Base-by-base conservation (phyloP, 2,888 invertebrate species). In the Torymus tubicola region DNA sequence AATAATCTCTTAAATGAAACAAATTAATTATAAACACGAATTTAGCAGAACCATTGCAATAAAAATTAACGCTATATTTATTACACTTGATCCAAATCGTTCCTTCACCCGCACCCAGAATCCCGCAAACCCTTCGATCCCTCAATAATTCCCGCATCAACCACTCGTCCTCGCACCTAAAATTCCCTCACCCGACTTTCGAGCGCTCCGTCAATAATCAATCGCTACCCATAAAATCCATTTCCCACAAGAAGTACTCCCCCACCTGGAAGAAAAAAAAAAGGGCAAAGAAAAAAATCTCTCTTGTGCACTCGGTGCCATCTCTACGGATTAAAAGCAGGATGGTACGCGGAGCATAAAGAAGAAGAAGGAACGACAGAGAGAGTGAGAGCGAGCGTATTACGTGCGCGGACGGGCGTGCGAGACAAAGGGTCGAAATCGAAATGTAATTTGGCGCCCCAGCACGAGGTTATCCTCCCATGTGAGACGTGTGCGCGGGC, bases 401-500 rank as follows among this genome's bases (percentile, higher is more conserved):
- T 16, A 14, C 12, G 8, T 50, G 16, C 53, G 64, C 21, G 21
- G 21, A 2, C 21, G 11, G 52, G 31, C 12, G 8, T 50, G 16
- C 53, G 64, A 71, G 80, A 80, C 80, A 80, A 80, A 70, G 72
- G 72, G 64, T 31, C 52, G 42, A 58, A 73, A 80, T 80, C 70
- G 64, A 74, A 82, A 82, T 74, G 73, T 74, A 82, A 82, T 80
- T 80, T 82, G 80, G 63, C 31, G 10, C 71, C 12, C 31, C 57
- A n/a, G 53, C 13, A 42, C 31, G 16, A 64, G 81, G 71, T 71
- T 77, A 81, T 55, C 80, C 42, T 42, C 42, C 42, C 61, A 71
- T 61, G 72, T 53, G 71, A 18, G 73, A 5, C 52, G 57, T 18
- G 50, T 14, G 52, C 58, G 57, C 21, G 50, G 12, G 52, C 58